Evolutionary conservation across 2,113 vertebrate genomes (phyloP), one percentile per base, ranked within the genome.

Genomic region (Rhodinocichla rosea): DNA sequence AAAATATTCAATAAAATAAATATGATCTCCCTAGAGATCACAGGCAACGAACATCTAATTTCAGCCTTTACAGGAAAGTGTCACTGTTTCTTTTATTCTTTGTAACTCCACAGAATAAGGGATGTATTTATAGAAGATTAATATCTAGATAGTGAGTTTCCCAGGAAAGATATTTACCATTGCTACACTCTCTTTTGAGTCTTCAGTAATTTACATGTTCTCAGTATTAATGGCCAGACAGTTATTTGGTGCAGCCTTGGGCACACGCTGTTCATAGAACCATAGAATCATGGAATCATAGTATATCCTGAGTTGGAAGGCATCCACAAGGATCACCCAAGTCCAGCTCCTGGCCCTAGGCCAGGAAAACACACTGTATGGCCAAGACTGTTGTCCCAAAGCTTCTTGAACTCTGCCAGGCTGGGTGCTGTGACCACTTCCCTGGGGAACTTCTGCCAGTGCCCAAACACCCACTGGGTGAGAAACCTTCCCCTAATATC

Each of bases 1-100:
- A 65, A 94, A 74, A 95, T 47, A 44, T 87, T 92, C 65, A 86
- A 55, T 77, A 75, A 92, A 94, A 94, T 92, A 87, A 96, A 87
- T 89, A 68, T n/a, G 16, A 94, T 75, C 49, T 95, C 94, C 71
- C 69, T 59, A 39, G 85, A 87, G 88, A 62, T 64, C 47, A 63
- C 4, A 19, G 39, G 40, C 24, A 82, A 40, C n/a, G 40, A 71
- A 92, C 70, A 76, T 71, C 67, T 95, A 73, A 92, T 88, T 88
- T 83, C 49, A 71, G 62, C 56, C 39, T 77, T 33, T 73, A 74
- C 52, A 80, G 63, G 45, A 91, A 92, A 49, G 17, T 67, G 50
- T 62, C 69, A 26, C 52, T 67, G 15, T 71, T 93, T 62, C 39
- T 91, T 79, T 75, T 52, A 68, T 50, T 71, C 59, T 87, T 81